Evolutionary conservation across 23 tunicate species (phyloP), one percentile per base, ranked within the genome.

Genomic region (Pegea sp.): DNA sequence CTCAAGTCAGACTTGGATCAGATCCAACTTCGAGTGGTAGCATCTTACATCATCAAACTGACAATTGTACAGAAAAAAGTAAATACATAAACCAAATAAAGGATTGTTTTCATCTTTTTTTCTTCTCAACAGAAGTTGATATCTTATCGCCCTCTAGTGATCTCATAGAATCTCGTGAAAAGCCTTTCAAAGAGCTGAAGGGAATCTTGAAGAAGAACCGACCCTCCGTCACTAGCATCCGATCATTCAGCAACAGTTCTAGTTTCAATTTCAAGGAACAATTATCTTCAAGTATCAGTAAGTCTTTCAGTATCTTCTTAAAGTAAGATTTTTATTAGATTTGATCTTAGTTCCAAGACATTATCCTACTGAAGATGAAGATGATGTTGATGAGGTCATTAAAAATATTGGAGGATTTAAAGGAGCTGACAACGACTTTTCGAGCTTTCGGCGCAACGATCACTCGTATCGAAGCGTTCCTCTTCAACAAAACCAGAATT

Each of bases 391-490:
- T 43, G 42, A 56, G 13, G 46, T 8, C 13, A 38, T 38, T 4
- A 68, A 53, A 1, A 62, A 66, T 28, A 48, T 31, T n/a, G 48
- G 42, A 2, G 79, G 70, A n/a, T 63, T 72, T 48, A 53, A 60
- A 6, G 62, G 64, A 44, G 79, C 79, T 28, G 55, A 64, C 16
- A 31, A 25, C 38, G 79, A 72, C 34, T 72, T 72, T 43, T 72
- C 79, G 24, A 72, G 70, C 52, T 72, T 80, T 46, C 46, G 54
- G 29, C 65, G 93, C 23, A 80, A 80, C 0, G 26, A 57, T 54
- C 57, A 74, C 1, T 59, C 34, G 34, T 80, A 72, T 57, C 61
- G 60, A 53, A 80, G 93, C 69, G 93, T 72, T 24, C 53, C 74
- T 20, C 44, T 52, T 24, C 59, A 32, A 8, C 58, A 70, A 2